A percentile compares a stretch with the other conserved stretches of the same genome.
phyloP scores from a whole-genome alignment of 2,113 vertebrate species.

The Halcyon senegalensis region DNA sequence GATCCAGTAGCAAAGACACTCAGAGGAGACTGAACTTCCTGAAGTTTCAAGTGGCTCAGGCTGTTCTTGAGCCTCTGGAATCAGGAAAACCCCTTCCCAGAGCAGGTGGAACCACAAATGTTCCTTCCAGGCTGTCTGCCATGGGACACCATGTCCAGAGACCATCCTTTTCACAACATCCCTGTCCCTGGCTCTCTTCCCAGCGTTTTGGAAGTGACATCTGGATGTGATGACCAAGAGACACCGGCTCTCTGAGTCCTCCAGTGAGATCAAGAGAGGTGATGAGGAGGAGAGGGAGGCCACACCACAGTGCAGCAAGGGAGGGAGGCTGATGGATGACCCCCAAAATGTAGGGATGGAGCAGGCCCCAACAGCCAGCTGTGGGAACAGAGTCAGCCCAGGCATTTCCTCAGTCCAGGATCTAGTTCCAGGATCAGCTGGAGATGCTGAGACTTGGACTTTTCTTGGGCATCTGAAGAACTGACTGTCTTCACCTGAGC shows the following conservation, averaged over 20 bases:
- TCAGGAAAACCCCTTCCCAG: background rate
- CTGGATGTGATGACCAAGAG: background rate
- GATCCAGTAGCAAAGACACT: fast-evolving
- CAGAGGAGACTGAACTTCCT: background rate
- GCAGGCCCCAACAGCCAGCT: background rate
- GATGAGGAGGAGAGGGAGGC: background rate
- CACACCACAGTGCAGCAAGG: background rate
- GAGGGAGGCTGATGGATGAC: background rate
- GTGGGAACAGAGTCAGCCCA: background rate
- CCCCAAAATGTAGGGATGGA: background rate
- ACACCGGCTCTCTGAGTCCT: fast-evolving
- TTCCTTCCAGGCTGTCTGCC: background rate
- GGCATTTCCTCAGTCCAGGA: background rate
- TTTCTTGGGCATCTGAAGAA: background rate
- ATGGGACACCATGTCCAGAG: background rate
- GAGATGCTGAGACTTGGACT: background rate
- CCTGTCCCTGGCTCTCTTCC: background rate
- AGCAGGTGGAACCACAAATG: fast-evolving
- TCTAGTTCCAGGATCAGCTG: background rate
- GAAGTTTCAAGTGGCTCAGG: background rate
- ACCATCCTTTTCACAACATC: fast-evolving
- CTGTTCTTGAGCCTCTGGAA: background rate
- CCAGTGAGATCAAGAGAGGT: background rate
- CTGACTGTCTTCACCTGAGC: background rate
- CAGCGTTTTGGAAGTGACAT: background rate